These are phyloP conservation scores for Octonoba sinensis DNA, from an alignment of 2,888 invertebrate species.

Conservation along the genomic window DNA sequence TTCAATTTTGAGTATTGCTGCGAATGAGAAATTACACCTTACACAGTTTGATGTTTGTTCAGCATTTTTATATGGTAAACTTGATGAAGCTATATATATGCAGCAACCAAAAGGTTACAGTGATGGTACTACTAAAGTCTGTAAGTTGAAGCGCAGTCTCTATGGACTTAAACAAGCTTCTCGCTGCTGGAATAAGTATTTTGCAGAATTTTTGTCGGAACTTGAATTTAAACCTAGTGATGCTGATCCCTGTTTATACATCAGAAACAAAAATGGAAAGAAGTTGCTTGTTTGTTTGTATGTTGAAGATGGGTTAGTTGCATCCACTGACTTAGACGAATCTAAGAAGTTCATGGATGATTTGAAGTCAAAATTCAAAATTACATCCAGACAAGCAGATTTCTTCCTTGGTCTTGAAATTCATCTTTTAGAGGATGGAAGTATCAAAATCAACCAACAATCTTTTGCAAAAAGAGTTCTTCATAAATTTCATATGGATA, in stretches of 20 bases:
- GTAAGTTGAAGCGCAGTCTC: constrained; percentile 34
- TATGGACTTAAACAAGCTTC: constrained; percentile 63
- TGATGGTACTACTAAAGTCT: constrained; percentile 26
- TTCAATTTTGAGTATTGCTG: constrained; percentile 13
- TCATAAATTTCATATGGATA: constrained; percentile 21
- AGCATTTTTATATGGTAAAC: constrained; percentile 9
- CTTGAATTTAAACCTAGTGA: constrained; percentile 33
- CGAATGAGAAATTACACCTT: constrained; percentile 22
- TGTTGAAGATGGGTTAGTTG: constrained; percentile 43
- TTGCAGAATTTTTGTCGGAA: constrained; percentile 31
- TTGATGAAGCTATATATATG: constrained; percentile 11
- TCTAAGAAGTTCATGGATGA: constrained; percentile 14
- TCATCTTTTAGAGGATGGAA: neutral
- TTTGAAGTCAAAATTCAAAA: constrained; percentile 23
- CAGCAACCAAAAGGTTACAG: constrained; percentile 43
- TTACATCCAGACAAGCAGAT: neutral
- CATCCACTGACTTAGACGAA: constrained; percentile 13
- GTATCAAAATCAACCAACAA: constrained; percentile 17
- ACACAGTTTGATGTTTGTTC: constrained; percentile 17
- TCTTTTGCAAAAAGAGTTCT: constrained; percentile 32
- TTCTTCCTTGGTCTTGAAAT: constrained; percentile 29
- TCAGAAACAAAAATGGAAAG: constrained; percentile 8
- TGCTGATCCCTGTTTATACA: constrained; percentile 32
- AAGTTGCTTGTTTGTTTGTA: constrained; percentile 19
- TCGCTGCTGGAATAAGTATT: constrained; percentile 37